phyloP scores from a whole-genome alignment of 1,140 invertebrate genomes.

The Ips nitidus region DNA sequence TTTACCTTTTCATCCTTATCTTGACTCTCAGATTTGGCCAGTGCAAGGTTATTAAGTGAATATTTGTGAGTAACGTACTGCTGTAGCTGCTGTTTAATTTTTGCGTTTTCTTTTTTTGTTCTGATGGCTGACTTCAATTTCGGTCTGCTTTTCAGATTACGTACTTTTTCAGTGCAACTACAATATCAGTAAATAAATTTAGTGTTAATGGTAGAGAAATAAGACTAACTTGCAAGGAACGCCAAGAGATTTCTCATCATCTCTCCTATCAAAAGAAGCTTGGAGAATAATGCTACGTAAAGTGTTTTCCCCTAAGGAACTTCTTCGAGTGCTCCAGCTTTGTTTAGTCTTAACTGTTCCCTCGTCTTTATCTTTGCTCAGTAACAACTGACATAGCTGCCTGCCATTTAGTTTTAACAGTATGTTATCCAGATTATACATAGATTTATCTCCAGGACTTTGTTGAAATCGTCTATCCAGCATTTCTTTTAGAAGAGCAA shows the following conservation, averaged over 20 bases:
- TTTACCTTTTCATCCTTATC: constrained; percentile 6
- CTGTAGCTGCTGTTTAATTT: background rate
- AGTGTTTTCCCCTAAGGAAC: constrained; percentile 5
- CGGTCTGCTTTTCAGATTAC: too few relatives aligned
- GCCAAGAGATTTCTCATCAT: background rate
- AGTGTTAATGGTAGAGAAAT: too few relatives aligned
- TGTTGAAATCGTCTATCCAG: constrained; percentile 16
- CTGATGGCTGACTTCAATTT: too few relatives aligned
- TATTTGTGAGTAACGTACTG: background rate
- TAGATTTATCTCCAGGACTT: constrained; percentile 10
- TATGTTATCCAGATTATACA: constrained; percentile 7
- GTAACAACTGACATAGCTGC: too few relatives aligned
- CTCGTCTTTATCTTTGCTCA: background rate
- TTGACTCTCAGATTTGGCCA: background rate
- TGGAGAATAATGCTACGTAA: constrained; percentile 1
- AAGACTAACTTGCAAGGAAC: background rate
- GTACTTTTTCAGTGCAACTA: constrained; percentile 12
- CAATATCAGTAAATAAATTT: background rate
- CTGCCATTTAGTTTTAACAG: constrained; percentile 3
- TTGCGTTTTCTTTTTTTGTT: background rate
- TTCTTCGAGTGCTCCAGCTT: constrained; percentile 10
- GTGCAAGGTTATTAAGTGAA: too few relatives aligned
- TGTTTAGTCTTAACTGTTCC: constrained; percentile 7
- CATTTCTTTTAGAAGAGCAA: background rate
- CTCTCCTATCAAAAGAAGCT: background rate